Evolutionary conservation across 1,140 invertebrate species (phyloP).

Genomic region (Pararge aegeria): DNA sequence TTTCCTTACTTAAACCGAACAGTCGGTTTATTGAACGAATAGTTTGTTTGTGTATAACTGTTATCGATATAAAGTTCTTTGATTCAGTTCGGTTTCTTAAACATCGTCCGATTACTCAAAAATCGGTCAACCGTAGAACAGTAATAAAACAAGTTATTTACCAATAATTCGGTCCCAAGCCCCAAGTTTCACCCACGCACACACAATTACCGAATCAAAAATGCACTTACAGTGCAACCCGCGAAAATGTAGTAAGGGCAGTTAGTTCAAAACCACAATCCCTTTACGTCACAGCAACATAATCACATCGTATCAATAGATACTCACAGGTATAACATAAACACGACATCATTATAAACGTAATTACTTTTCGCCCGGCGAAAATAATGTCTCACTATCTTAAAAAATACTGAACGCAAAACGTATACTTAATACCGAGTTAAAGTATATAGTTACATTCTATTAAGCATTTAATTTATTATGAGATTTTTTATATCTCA

Average conservation of each 20-base stretch:
- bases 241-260: conserved; percentile 18
- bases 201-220: no score
- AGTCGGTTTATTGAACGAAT: no score
- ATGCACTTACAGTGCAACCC: background rate
- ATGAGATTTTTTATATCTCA: background rate
- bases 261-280: conserved; percentile 27
- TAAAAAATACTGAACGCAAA: conserved; percentile 58
- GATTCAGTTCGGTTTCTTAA: no score
- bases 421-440: conserved; percentile 40
- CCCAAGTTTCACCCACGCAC: no score
- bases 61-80: no score
- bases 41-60: no score
- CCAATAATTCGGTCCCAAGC: no score
- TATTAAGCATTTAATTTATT: conserved; percentile 9
- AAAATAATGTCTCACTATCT: conserved; percentile 59
- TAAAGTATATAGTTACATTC: conserved; percentile 33
- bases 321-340: conserved; percentile 51
- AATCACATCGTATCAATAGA: conserved; percentile 71
- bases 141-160: no score
- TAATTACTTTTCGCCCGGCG: conserved; percentile 53
- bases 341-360: conserved; percentile 35
- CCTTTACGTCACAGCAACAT: conserved; percentile 66
- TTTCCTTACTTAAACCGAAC: no score
- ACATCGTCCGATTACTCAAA: no score
- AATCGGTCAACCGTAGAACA: no score